Evolutionary conservation across 2,113 vertebrate species (phyloP).

Genomic region (Hiodon tergisus): DNA sequence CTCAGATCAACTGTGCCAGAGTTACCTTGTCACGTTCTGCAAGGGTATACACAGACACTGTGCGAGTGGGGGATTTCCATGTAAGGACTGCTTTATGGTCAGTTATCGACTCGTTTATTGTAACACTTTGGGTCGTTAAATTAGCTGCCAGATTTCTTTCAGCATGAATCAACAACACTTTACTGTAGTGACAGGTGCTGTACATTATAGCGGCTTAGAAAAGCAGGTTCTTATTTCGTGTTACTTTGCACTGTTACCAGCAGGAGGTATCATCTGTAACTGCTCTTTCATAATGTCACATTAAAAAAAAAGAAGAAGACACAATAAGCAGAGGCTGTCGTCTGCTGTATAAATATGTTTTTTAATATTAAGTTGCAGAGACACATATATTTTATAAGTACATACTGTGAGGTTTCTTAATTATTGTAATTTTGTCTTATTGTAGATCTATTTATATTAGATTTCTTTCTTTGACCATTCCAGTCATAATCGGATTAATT

Average conservation of each 20-base stretch:
- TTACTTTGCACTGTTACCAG: not conserved
- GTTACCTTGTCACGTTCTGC: not conserved
- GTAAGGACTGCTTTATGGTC: not conserved
- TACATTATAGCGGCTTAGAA: not conserved
- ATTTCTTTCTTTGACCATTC: no score
- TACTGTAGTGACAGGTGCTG: not conserved
- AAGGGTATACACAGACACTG: slow-evolving; percentile 12
- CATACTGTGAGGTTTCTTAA: no score
- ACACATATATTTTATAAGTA: no score
- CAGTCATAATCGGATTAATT: no score
- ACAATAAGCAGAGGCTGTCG: no score
- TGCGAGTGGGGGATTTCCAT: not conserved
- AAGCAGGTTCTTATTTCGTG: not conserved
- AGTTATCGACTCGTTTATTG: not conserved
- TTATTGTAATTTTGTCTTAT: no score
- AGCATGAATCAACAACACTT: not conserved
- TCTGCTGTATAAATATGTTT: no score
- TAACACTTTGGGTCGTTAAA: not conserved
- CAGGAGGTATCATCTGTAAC: not conserved
- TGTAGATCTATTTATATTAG: no score
- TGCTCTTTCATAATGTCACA: no score
- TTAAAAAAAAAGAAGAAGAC: no score
- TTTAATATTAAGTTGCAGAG: no score
- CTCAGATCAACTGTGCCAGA: slow-evolving; percentile 14
- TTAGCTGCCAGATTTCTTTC: not conserved